Evolutionary conservation across 2,888 invertebrate genomes (phyloP).

Genomic region (Drosophila neonasuta): DNA sequence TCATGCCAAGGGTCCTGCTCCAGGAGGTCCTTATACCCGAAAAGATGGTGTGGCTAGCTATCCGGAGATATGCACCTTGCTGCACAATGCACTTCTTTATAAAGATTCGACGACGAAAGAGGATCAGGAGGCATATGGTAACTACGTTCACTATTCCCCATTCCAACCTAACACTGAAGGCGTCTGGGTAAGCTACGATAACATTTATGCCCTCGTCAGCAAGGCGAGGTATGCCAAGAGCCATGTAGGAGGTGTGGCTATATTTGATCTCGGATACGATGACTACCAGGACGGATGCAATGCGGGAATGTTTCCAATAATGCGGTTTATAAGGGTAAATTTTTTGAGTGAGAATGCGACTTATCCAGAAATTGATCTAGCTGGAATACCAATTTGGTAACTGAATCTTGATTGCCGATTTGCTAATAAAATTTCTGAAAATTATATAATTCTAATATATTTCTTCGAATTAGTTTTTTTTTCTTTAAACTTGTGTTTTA

Average conservation of each 20-base stretch:
- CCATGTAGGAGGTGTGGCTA: background rate
- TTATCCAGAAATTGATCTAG: background rate
- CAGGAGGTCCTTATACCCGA: background rate
- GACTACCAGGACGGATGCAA: background rate
- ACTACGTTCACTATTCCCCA: constrained; percentile 1
- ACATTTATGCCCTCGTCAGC: background rate
- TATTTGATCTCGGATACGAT: constrained; percentile 2
- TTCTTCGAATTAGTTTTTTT: no score
- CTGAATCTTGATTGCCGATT: no score
- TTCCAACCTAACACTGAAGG: background rate
- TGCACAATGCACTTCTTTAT: background rate
- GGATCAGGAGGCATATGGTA: background rate
- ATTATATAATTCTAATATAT: no score
- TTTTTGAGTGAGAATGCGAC: background rate
- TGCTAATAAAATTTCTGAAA: no score
- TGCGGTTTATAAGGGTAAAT: background rate
- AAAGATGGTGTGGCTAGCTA: background rate
- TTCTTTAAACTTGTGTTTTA: background rate
- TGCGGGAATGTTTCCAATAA: background rate
- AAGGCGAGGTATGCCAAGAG: background rate
- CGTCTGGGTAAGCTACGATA: constrained; percentile 1
- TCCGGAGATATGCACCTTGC: background rate
- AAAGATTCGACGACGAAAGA: background rate
- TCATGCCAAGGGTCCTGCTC: background rate
- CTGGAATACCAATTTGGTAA: background rate